phyloP scores from a whole-genome alignment of 2,113 vertebrate species.

The Oceanites oceanicus region DNA sequence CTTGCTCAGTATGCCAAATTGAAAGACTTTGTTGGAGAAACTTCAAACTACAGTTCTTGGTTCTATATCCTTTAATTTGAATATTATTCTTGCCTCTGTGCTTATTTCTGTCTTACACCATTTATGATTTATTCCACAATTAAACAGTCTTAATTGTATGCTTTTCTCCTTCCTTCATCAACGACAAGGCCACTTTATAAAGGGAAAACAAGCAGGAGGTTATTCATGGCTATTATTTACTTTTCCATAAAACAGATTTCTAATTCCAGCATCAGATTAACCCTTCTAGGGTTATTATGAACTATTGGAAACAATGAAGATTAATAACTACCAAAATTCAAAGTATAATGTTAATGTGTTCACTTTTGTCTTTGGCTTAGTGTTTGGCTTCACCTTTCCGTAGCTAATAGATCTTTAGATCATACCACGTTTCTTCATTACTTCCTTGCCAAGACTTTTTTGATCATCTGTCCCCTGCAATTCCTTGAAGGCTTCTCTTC shows the following conservation, averaged over 20 bases:
- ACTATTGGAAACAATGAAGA: neutral
- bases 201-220: neutral
- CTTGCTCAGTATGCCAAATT: neutral
- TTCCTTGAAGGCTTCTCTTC: neutral
- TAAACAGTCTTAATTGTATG: neutral
- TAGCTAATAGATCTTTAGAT: neutral
- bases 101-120: neutral
- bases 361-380: neutral
- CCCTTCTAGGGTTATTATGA: neutral
- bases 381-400: neutral
- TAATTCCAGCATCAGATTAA: neutral
- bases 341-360: neutral
- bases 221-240: neutral
- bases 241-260: neutral
- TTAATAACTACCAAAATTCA: neutral
- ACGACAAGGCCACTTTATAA: neutral
- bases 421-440: neutral
- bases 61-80: neutral
- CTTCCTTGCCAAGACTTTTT: neutral
- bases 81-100: neutral
- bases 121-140: neutral
- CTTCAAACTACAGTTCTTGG: neutral
- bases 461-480: neutral
- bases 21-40: neutral
- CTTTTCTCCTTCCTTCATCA: neutral